Conservation (phyloP, 1,140 invertebrate species). For the Metopolophium dirhodum region DNA sequence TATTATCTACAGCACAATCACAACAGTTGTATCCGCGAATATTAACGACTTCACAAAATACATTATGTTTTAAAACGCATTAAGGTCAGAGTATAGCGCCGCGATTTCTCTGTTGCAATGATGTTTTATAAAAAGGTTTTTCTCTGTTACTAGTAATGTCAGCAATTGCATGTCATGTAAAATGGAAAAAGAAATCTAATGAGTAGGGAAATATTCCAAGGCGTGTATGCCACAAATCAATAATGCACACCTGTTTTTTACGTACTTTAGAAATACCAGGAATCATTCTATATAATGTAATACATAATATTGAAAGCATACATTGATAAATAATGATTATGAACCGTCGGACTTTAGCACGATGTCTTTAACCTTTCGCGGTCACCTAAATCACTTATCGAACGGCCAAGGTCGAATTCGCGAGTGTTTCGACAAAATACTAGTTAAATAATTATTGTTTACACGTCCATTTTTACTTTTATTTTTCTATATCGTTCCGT, state of each 20-base stretch:
- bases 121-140: neutral
- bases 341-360: neutral
- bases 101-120: neutral
- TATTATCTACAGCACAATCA: neutral
- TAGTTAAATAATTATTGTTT: constrained; percentile 9
- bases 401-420: neutral
- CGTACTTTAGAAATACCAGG: neutral
- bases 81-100: neutral
- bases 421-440: neutral
- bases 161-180: neutral
- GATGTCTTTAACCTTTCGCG: neutral
- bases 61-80: neutral
- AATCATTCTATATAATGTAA: neutral
- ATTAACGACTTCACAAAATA: neutral
- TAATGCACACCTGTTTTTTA: neutral
- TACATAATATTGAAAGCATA: neutral
- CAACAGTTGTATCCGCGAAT: neutral
- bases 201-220: neutral
- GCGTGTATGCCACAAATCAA: neutral
- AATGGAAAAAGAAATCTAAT: constrained; percentile 2
- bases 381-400: neutral
- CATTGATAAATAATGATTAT: neutral
- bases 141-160: neutral
- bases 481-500: neutral
- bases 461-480: neutral